Percentiles rank a stretch among this genome's conserved stretches.
phyloP scores from a whole-genome alignment of 2,888 invertebrate species.

The Crossocerus cetratus region DNA sequence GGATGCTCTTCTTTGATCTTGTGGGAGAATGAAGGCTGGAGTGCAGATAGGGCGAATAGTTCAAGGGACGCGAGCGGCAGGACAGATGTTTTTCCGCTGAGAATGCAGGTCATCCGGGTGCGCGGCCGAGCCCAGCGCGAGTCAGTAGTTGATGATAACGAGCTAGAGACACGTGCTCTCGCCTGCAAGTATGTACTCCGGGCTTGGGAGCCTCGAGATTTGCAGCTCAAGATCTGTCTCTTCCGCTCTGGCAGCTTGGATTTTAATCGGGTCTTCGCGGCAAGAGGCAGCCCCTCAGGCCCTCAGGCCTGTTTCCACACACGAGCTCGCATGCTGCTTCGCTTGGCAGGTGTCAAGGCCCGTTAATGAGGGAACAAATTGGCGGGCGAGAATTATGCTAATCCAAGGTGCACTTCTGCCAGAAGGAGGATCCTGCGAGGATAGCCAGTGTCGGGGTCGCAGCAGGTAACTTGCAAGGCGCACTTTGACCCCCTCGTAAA shows the following conservation, averaged over 20 bases:
- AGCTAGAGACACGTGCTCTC: constrained; percentile 53
- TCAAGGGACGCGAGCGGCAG: not conserved
- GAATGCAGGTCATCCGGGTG: constrained; percentile 44
- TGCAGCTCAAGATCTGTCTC: constrained; percentile 24
- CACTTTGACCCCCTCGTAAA: constrained; percentile 72
- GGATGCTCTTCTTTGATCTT: too few relatives aligned
- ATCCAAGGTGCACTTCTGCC: constrained; percentile 39
- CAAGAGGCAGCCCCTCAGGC: not conserved
- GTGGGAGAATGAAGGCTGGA: too few relatives aligned
- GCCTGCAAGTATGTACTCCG: constrained; percentile 30
- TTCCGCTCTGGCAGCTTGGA: not conserved
- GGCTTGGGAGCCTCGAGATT: constrained; percentile 54
- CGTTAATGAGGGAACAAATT: constrained; percentile 37
- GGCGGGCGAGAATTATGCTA: constrained; percentile 61
- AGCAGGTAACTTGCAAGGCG: constrained; percentile 60
- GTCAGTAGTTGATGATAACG: constrained; percentile 66
- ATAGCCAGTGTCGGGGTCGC: constrained; percentile 51
- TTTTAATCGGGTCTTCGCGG: too few relatives aligned
- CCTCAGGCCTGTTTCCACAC: constrained; percentile 9
- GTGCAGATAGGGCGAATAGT: too few relatives aligned
- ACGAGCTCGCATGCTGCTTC: constrained; percentile 1
- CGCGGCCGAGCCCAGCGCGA: constrained; percentile 32
- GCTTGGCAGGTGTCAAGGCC: too few relatives aligned
- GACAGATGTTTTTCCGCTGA: constrained; percentile 63
- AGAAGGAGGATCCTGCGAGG: constrained; percentile 1